Evolutionary conservation across 2,797 vertebrate genomes (phyloP).

Genomic region (Gymnoscopelus microlampas): DNA sequence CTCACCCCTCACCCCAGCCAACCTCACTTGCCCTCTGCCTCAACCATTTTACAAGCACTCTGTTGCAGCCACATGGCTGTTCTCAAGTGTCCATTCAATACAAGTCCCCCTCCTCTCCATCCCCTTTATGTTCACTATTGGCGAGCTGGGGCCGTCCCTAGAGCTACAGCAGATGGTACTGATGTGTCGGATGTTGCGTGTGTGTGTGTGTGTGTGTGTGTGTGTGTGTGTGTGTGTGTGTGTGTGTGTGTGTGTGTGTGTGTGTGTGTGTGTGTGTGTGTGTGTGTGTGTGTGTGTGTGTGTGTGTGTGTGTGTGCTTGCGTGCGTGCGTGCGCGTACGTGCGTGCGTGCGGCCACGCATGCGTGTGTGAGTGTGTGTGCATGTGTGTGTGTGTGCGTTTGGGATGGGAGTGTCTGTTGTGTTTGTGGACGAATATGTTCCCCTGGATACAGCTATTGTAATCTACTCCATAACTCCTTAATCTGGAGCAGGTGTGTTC

Average conservation of each 20-base stretch:
- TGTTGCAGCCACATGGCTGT: constrained; percentile 61
- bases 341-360: constrained; percentile 1
- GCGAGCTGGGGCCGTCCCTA: constrained; percentile 45
- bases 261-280: background rate
- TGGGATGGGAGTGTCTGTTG: constrained; percentile 23
- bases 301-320: background rate
- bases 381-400: background rate
- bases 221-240: constrained; percentile 3
- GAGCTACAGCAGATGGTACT: constrained; percentile 75
- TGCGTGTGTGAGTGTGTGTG: background rate
- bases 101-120: constrained; percentile 21
- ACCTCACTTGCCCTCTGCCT: constrained; percentile 28
- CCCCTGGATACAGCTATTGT: constrained; percentile 37
- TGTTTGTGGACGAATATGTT: constrained; percentile 40
- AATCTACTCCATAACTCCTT: constrained; percentile 28
- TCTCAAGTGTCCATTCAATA: constrained; percentile 63
- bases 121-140: constrained; percentile 33
- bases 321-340: background rate
- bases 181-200: constrained; percentile 34
- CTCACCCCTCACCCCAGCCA: background rate
- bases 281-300: constrained; percentile 1
- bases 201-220: constrained; percentile 1
- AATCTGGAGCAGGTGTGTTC: background rate
- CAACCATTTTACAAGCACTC: constrained; percentile 44
- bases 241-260: constrained; percentile 10